Conservation (phyloP, 1,140 invertebrate species). For the Helicorthomorpha holstii region DNA sequence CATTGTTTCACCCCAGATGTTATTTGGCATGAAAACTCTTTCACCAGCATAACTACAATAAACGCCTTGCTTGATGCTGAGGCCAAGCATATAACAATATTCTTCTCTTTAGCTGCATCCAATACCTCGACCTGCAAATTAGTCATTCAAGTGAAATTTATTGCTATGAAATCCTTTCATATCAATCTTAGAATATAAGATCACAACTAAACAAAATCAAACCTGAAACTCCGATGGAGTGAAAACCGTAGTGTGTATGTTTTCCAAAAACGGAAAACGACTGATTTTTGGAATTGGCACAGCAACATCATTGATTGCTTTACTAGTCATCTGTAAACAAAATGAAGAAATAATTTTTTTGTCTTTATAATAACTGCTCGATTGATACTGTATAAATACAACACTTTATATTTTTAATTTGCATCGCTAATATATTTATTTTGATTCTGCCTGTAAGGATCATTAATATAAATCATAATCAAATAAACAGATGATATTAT, state of each 20-base stretch:
- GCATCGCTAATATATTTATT: no score
- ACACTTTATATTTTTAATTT: no score
- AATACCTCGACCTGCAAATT: constrained; percentile 31
- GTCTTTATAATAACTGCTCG: no score
- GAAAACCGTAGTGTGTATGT: constrained; percentile 28
- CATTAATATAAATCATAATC: no score
- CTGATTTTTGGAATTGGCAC: not conserved
- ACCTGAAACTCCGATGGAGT: constrained; percentile 30
- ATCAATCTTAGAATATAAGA: not conserved
- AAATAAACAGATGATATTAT: no score
- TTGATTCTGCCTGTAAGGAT: no score
- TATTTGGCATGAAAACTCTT: constrained; percentile 21
- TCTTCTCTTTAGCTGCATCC: constrained; percentile 24
- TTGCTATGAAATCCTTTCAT: not conserved
- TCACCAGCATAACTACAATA: constrained; percentile 28
- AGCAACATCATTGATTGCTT: not conserved
- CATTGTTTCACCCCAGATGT: constrained; percentile 18
- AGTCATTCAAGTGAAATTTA: no score
- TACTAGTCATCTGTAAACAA: not conserved
- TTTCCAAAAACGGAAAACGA: constrained; percentile 16
- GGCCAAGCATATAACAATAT: constrained; percentile 28
- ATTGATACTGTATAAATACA: no score
- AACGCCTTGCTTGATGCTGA: constrained; percentile 26
- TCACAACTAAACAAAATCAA: not conserved
- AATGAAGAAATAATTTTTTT: no score